A percentile compares a stretch with the other conserved stretches of the same genome.
These are phyloP conservation scores for Sparus aurata DNA, from an alignment of 2,797 vertebrate species.

Conservation along the genomic window DNA sequence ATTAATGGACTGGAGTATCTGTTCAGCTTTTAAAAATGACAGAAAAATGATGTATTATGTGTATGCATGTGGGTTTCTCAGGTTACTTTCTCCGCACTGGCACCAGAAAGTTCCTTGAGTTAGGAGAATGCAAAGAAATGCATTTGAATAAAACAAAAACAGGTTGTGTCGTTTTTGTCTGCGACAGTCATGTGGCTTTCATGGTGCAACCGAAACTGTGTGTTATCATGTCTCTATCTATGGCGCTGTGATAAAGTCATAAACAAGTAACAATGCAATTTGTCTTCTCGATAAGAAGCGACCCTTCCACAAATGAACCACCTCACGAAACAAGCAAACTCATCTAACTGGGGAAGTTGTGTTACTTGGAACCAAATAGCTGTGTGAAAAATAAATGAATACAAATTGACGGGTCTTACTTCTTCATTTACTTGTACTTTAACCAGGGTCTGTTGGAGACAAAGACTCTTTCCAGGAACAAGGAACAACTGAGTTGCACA, in stretches of 20 bases:
- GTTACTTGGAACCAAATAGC: not conserved
- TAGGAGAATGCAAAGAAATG: not conserved
- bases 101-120: not conserved
- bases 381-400: not conserved
- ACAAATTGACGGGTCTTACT: not conserved
- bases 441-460: not conserved
- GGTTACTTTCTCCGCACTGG: not conserved
- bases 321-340: not conserved
- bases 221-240: not conserved
- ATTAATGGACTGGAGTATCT: not conserved
- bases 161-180: not conserved
- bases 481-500: constrained; percentile 33
- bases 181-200: not conserved
- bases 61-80: not conserved
- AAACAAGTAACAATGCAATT: accelerated
- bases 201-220: not conserved
- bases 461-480: constrained; percentile 27
- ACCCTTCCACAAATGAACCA: not conserved
- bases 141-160: not conserved
- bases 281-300: not conserved
- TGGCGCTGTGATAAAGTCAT: not conserved
- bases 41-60: not conserved
- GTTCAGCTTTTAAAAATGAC: not conserved
- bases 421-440: constrained; percentile 2
- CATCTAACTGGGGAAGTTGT: not conserved